Evolutionary conservation across 23 tunicate genomes (phyloP).

Genomic region (Oikopleura dioica): DNA sequence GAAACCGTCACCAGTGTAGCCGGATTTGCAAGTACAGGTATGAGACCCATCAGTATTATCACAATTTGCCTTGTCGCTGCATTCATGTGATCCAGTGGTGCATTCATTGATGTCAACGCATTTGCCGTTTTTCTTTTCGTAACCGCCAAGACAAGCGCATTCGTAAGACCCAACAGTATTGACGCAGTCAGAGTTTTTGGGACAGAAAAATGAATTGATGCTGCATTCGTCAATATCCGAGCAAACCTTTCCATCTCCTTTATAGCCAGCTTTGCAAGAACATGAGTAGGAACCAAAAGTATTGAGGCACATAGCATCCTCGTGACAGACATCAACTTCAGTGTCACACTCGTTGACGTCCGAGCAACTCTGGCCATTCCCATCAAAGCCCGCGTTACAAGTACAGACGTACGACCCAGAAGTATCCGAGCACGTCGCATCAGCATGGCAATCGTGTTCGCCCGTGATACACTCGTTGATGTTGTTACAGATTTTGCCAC

Average conservation of each 20-base stretch:
- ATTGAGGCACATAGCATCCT: conserved; percentile 16
- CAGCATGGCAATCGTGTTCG: not conserved
- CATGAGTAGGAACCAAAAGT: conserved; percentile 16
- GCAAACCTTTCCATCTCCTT: not conserved
- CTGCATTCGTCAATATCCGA: conserved; percentile 8
- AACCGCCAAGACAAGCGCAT: not conserved
- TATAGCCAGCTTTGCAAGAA: conserved; percentile 18
- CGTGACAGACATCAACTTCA: conserved; percentile 17
- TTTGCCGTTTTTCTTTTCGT: not conserved
- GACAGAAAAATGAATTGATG: too few relatives aligned
- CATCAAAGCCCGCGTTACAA: conserved; percentile 3
- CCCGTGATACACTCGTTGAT: conserved; percentile 5
- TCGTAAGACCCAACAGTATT: not conserved
- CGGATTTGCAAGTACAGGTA: conserved; percentile 8
- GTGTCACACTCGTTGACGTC: conserved; percentile 20
- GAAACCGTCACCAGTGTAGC: not conserved
- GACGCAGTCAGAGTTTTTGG: too few relatives aligned
- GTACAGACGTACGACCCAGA: not conserved
- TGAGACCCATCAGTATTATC: conserved; percentile 16
- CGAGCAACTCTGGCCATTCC: conserved; percentile 12
- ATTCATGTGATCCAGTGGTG: not conserved
- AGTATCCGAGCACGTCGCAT: not conserved
- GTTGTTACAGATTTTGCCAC: not conserved
- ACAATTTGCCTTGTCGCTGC: conserved; percentile 19
- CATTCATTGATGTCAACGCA: not conserved